A percentile compares a stretch with the other conserved stretches of the same genome.
phyloP scores from a whole-genome alignment of 92 coral and sea anemone genomes.

The Nematostella vectensis region DNA sequence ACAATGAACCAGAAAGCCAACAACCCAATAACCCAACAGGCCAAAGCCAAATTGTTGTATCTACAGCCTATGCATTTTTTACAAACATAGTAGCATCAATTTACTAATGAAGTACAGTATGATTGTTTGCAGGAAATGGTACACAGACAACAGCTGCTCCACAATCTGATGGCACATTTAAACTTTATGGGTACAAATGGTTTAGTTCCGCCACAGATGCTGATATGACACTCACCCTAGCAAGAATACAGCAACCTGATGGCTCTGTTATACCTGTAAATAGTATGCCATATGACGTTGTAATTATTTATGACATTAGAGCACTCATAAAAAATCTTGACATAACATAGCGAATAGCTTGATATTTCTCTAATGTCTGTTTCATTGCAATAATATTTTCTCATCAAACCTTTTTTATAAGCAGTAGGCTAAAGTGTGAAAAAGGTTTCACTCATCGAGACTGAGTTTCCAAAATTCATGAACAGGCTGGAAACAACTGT shows the following conservation, averaged over 20 bases:
- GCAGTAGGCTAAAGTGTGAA: too few relatives aligned
- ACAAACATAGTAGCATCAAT: too few relatives aligned
- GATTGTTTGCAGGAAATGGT: slow-evolving; percentile 76
- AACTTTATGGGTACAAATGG: slow-evolving; percentile 86
- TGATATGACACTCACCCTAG: slow-evolving; percentile 64
- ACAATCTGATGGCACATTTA: slow-evolving; percentile 61
- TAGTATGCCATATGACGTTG: slow-evolving; percentile 1
- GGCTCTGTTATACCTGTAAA: slow-evolving; percentile 67
- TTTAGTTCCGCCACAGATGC: slow-evolving; percentile 95
- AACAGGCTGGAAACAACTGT: too few relatives aligned
- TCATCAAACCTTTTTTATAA: too few relatives aligned
- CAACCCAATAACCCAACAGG: too few relatives aligned
- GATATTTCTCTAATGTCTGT: background rate
- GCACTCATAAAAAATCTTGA: background rate
- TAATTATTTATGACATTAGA: background rate
- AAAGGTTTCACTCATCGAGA: too few relatives aligned
- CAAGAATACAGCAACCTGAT: slow-evolving; percentile 62
- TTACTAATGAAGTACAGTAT: too few relatives aligned
- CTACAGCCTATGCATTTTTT: too few relatives aligned
- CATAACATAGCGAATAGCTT: background rate
- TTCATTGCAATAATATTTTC: too few relatives aligned
- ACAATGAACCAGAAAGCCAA: too few relatives aligned
- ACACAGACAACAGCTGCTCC: slow-evolving; percentile 74
- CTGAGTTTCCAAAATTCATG: too few relatives aligned
- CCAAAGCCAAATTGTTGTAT: too few relatives aligned